Evolutionary conservation across 2,113 vertebrate species (phyloP).

Genomic region (Colius striatus): DNA sequence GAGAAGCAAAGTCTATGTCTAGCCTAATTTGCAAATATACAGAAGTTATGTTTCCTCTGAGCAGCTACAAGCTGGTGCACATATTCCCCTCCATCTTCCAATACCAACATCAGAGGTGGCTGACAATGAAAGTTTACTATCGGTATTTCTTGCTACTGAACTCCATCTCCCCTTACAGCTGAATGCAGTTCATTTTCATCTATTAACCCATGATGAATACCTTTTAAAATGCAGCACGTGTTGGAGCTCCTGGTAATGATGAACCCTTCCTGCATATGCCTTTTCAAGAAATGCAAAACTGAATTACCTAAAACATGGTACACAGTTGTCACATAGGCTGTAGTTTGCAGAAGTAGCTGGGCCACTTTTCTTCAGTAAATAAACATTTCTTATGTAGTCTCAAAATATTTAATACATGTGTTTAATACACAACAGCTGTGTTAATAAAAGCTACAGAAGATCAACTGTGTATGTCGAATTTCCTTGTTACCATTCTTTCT

Average conservation of each 20-base stretch:
- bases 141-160: not conserved
- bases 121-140: constrained; percentile 45
- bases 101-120: constrained; percentile 42
- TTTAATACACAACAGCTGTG: not conserved
- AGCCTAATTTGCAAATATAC: constrained; percentile 38
- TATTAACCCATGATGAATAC: not conserved
- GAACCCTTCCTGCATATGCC: not conserved
- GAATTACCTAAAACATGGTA: not conserved
- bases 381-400: not conserved
- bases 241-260: not conserved
- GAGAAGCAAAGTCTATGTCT: not conserved
- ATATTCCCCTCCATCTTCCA: constrained; percentile 59
- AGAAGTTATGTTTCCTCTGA: constrained; percentile 47
- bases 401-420: not conserved
- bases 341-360: not conserved
- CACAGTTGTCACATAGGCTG: not conserved
- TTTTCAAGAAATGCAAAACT: not conserved
- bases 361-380: not conserved
- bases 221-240: not conserved
- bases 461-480: not conserved
- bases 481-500: not conserved
- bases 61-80: constrained; percentile 53
- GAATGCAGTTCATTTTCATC: not conserved
- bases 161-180: not conserved
- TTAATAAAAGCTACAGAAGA: not conserved